Evolutionary conservation across 2,113 vertebrate species (phyloP).

Genomic region (Oreotragus oreotragus): DNA sequence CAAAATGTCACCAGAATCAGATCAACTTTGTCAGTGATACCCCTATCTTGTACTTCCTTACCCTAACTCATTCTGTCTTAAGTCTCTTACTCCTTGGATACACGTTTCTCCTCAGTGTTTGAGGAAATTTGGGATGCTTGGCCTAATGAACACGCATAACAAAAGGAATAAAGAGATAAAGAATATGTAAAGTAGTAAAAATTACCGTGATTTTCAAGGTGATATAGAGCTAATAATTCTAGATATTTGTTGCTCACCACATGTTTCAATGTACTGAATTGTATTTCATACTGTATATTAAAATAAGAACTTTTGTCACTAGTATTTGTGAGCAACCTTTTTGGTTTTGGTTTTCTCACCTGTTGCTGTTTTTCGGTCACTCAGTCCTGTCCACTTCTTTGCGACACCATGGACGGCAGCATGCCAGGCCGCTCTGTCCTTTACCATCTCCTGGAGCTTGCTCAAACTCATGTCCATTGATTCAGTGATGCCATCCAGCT

Average conservation of each 20-base stretch:
- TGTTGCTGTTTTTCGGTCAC: background rate
- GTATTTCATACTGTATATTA: background rate
- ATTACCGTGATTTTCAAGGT: background rate
- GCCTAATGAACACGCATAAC: background rate
- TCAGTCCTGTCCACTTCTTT: background rate
- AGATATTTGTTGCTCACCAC: background rate
- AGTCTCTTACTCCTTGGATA: background rate
- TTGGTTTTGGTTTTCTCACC: background rate
- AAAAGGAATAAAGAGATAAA: background rate
- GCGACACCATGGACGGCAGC: accelerated
- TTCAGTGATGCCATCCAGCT: background rate
- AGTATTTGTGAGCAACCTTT: background rate
- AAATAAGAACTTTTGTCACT: background rate
- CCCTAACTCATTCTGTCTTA: background rate
- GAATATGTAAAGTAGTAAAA: background rate
- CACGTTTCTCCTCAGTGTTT: background rate
- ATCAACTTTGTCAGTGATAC: background rate
- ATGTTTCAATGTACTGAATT: background rate
- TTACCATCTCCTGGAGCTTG: background rate
- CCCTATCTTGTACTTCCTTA: background rate
- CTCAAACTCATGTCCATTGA: background rate
- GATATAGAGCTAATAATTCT: background rate
- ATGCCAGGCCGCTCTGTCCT: background rate
- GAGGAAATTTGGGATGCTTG: background rate
- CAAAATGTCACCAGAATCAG: background rate